Percentiles rank a stretch among this genome's conserved stretches.
Conservation (phyloP, 2,797 vertebrate species). For the Tauraco hartlaubi region DNA sequence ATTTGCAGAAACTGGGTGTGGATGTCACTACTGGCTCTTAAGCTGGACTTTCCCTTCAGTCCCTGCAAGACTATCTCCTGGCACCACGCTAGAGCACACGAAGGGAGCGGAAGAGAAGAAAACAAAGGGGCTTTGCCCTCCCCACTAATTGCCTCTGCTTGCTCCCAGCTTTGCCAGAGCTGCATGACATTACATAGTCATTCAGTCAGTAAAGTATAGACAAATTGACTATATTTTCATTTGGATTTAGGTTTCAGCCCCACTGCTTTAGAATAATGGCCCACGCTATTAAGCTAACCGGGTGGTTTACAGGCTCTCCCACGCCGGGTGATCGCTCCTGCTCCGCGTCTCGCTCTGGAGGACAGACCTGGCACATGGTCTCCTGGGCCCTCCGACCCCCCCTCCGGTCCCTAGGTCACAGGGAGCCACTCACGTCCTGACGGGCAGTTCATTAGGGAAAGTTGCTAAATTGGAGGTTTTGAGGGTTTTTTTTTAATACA, state of each 20-base stretch:
- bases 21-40: neutral
- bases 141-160: constrained; percentile 4
- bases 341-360: neutral
- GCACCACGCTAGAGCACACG: neutral
- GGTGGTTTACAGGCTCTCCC: constrained; percentile 70
- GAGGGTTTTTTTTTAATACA: neutral
- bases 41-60: neutral
- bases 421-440: constrained; percentile 23
- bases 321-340: neutral
- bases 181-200: constrained; percentile 69
- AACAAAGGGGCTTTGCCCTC: constrained; percentile 6
- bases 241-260: constrained; percentile 75
- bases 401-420: no score
- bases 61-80: neutral
- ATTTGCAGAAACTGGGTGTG: neutral
- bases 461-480: constrained; percentile 12
- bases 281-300: constrained; percentile 54
- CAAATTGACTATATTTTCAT: constrained; percentile 74
- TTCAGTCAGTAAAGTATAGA: constrained; percentile 76
- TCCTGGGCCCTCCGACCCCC: constrained; percentile 49
- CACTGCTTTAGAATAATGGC: constrained; percentile 80
- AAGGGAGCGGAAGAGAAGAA: neutral
- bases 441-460: constrained; percentile 62
- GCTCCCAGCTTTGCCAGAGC: neutral
- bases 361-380: constrained; percentile 44